Conservation (phyloP, 2,888 invertebrate genomes). For the Gastrophysa polygoni region DNA sequence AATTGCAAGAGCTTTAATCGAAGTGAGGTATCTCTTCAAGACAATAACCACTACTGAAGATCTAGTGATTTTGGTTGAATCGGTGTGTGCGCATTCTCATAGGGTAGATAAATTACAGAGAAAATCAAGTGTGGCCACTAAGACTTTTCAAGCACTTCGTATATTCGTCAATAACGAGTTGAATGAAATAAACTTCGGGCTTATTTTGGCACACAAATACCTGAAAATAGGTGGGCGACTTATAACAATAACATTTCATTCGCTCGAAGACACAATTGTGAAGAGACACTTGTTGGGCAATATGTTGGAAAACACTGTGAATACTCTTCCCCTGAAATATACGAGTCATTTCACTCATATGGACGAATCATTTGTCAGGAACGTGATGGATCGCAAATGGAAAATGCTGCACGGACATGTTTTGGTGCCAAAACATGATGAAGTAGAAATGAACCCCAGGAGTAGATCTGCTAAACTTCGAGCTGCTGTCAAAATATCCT, state of each 20-base stretch:
- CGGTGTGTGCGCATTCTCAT: constrained; percentile 54
- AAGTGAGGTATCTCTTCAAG: constrained; percentile 68
- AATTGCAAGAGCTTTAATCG: constrained; percentile 86
- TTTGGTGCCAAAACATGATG: constrained; percentile 72
- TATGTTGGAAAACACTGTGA: constrained; percentile 72
- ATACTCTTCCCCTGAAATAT: constrained; percentile 75
- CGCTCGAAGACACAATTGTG: constrained; percentile 90
- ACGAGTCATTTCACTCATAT: constrained; percentile 67
- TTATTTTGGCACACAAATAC: constrained; percentile 77
- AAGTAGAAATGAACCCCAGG: constrained; percentile 80
- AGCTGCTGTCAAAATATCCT: constrained; percentile 77
- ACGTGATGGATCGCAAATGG: constrained; percentile 75
- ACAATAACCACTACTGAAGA: constrained; percentile 83
- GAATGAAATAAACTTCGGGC: constrained; percentile 90
- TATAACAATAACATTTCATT: constrained; percentile 88
- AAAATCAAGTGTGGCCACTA: constrained; percentile 83
- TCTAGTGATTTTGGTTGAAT: constrained; percentile 65
- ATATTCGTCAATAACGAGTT: constrained; percentile 97
- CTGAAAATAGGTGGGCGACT: constrained; percentile 80
- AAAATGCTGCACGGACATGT: constrained; percentile 81
- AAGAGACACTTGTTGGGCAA: constrained; percentile 87
- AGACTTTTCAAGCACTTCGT: constrained; percentile 90
- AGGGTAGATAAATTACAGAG: constrained; percentile 77
- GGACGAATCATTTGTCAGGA: constrained; percentile 65
- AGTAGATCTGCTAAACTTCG: constrained; percentile 89